Evolutionary conservation across 2,797 vertebrate genomes (phyloP).

Genomic region (Galaxias olidus): DNA sequence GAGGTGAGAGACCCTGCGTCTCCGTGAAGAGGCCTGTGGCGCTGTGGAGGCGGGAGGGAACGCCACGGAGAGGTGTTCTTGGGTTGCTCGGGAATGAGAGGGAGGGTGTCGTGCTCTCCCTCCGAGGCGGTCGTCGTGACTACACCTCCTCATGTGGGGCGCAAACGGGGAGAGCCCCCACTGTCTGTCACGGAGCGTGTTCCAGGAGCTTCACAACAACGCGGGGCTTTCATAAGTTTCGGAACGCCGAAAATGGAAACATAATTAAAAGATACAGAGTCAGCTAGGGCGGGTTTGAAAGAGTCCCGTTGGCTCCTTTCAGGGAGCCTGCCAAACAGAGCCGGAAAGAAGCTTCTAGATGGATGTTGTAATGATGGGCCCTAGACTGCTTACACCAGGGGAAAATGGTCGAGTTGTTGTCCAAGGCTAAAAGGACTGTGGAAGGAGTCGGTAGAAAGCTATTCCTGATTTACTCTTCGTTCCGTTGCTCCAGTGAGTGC

Average conservation of each 20-base stretch:
- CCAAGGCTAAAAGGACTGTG: neutral
- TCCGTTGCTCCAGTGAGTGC: neutral
- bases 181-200: too few relatives aligned
- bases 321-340: conserved; percentile 49
- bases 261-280: neutral
- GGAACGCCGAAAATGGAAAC: neutral
- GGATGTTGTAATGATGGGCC: conserved; percentile 53
- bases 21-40: too few relatives aligned
- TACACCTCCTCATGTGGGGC: too few relatives aligned
- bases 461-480: neutral
- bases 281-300: conserved; percentile 26
- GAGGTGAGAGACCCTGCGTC: too few relatives aligned
- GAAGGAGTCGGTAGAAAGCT: neutral
- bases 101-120: too few relatives aligned
- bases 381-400: conserved; percentile 29
- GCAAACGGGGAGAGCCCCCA: too few relatives aligned
- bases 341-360: conserved; percentile 60
- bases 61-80: too few relatives aligned
- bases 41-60: too few relatives aligned
- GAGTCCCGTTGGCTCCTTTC: conserved; percentile 45
- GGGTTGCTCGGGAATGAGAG: too few relatives aligned
- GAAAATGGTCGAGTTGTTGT: neutral
- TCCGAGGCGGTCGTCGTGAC: too few relatives aligned
- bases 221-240: too few relatives aligned
- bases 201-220: too few relatives aligned